Conservation (phyloP, 2,113 vertebrate species). For the Galeopterus variegatus region DNA sequence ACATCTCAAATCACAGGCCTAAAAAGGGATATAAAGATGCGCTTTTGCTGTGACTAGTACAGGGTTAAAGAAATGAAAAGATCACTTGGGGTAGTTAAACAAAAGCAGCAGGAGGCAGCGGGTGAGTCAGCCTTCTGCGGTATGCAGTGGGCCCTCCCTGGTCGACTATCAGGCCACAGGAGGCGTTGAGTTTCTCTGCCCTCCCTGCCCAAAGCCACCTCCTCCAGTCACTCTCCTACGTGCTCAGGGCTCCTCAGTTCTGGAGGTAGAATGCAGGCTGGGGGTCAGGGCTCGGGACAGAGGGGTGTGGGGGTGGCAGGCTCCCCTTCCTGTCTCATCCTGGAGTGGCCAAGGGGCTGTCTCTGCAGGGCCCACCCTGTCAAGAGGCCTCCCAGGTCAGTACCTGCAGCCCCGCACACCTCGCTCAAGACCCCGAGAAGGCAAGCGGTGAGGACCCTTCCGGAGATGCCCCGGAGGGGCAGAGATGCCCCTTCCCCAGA, state of each 20-base stretch:
- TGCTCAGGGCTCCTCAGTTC: not conserved
- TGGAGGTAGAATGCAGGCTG: not conserved
- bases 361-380: not conserved
- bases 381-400: not conserved
- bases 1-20: too few species aligned
- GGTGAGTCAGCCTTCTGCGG: too few species aligned
- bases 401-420: not conserved
- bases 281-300: not conserved
- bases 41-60: not conserved
- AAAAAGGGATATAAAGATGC: too few species aligned
- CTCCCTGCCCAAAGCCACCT: not conserved
- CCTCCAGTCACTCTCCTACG: not conserved
- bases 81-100: rapidly evolving
- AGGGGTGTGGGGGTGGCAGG: not conserved
- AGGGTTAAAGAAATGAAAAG: not conserved
- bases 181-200: rapidly evolving
- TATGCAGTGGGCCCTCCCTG: not conserved
- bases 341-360: not conserved
- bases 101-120: too few species aligned
- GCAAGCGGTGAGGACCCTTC: not conserved
- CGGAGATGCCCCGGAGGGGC: too few species aligned
- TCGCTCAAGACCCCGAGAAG: too few species aligned
- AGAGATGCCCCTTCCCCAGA: not conserved
- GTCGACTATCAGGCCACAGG: rapidly evolving
- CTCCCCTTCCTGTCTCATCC: not conserved